Evolutionary conservation across 2,797 vertebrate genomes (phyloP).

Genomic region (Cottoperca gobio): DNA sequence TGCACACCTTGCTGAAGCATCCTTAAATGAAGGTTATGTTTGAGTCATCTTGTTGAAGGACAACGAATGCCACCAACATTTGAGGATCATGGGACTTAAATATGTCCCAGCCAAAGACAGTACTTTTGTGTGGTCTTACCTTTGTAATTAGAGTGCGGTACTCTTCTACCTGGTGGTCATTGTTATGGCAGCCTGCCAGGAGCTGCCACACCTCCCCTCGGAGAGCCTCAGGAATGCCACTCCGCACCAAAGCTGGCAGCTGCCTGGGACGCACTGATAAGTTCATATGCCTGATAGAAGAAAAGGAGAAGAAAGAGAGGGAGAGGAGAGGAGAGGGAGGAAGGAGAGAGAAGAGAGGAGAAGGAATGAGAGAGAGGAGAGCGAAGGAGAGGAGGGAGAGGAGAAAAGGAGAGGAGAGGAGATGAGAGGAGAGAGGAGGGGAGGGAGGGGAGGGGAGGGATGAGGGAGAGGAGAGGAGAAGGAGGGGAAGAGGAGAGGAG

Average conservation of each 20-base stretch:
- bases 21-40: neutral
- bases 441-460: too few species aligned
- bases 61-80: neutral
- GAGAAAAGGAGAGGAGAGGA: too few species aligned
- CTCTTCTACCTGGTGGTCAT: slow-evolving; percentile 97
- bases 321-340: neutral
- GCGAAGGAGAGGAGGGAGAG: too few species aligned
- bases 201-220: slow-evolving; percentile 98
- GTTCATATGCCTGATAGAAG: slow-evolving; percentile 91
- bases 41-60: neutral
- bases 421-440: too few species aligned
- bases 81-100: neutral
- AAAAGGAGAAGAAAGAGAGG: too few species aligned
- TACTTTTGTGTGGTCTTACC: slow-evolving; percentile 79
- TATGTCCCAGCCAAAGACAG: neutral
- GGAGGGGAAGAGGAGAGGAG: too few species aligned
- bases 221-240: slow-evolving; percentile 96
- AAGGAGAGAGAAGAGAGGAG: too few species aligned
- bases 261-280: slow-evolving; percentile 94
- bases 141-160: slow-evolving; percentile 98
- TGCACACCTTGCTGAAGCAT: neutral
- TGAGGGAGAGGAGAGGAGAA: too few species aligned
- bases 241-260: slow-evolving; percentile 92
- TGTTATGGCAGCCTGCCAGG: slow-evolving; percentile 97
- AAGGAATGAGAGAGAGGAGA: too few species aligned